These are phyloP conservation scores for Papilio elwesi DNA, from an alignment of 2,888 invertebrate species.

Conservation along the genomic window DNA sequence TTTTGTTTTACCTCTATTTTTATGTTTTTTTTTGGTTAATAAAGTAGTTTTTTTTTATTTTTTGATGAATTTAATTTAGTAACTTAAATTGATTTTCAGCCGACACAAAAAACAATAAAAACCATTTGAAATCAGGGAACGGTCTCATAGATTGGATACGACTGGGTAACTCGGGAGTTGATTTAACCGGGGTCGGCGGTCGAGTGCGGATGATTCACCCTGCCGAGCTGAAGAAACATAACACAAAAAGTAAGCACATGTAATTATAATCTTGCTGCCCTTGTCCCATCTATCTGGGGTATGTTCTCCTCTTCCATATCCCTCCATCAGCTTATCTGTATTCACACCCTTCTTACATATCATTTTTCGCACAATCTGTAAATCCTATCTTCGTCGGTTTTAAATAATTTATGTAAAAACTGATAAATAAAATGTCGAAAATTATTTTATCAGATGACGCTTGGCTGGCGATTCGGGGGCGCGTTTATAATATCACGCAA, in stretches of 20 bases:
- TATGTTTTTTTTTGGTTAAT: no score
- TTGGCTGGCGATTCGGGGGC: conserved; percentile 95
- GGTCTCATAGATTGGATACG: conserved; percentile 95
- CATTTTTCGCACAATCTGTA: no score
- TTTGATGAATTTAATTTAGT: neutral
- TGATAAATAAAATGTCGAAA: neutral
- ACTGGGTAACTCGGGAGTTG: conserved; percentile 87
- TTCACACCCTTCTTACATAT: no score
- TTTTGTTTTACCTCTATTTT: no score
- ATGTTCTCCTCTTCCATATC: no score
- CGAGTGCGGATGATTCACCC: conserved; percentile 82
- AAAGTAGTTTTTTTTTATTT: no score
- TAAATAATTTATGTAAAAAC: neutral
- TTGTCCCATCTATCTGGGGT: neutral
- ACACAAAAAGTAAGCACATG: conserved; percentile 64
- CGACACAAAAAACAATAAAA: conserved; percentile 86
- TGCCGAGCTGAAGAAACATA: conserved; percentile 88
- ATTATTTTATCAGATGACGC: conserved; percentile 85
- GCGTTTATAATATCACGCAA: conserved; percentile 96
- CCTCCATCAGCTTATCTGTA: no score
- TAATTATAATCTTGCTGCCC: neutral
- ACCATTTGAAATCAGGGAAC: conserved; percentile 89
- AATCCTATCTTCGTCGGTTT: no score
- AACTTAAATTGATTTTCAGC: conserved; percentile 18
- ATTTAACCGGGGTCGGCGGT: conserved; percentile 84